phyloP scores from a whole-genome alignment of 2,797 vertebrate genomes.

The Liparis tanakae region DNA sequence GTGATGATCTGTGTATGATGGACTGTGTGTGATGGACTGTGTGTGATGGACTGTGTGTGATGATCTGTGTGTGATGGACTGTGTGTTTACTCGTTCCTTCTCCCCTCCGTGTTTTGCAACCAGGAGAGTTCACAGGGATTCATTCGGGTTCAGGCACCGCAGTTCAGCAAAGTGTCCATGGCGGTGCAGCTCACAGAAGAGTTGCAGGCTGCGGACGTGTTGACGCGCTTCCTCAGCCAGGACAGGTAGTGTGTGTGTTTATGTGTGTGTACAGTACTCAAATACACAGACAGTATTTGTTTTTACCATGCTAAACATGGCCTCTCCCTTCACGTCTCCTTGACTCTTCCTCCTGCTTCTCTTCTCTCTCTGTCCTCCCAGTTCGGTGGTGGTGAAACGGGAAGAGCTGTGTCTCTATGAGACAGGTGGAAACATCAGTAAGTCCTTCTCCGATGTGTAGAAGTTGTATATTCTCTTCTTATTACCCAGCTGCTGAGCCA shows the following conservation, averaged over 20 bases:
- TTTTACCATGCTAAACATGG: neutral
- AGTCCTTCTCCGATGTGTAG: slow-evolving; percentile 52
- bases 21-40: too few species aligned
- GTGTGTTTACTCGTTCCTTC: neutral
- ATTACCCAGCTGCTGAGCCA: neutral
- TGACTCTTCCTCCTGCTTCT: neutral
- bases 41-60: neutral
- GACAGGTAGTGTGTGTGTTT: slow-evolving; percentile 83
- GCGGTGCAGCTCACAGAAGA: slow-evolving; percentile 96
- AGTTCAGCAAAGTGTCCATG: slow-evolving; percentile 98
- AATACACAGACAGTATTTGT: neutral
- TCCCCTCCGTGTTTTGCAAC: slow-evolving; percentile 1
- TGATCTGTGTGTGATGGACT: neutral
- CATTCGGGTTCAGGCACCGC: slow-evolving; percentile 95
- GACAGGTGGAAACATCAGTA: slow-evolving; percentile 95
- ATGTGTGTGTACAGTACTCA: too few species aligned
- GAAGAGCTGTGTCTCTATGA: slow-evolving; percentile 92
- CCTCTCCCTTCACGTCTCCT: neutral
- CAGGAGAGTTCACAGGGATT: slow-evolving; percentile 89
- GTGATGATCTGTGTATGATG: too few species aligned
- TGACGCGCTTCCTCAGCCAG: slow-evolving; percentile 94
- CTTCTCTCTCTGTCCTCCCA: slow-evolving; percentile 32
- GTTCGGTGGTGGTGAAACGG: slow-evolving; percentile 77
- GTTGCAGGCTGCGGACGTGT: slow-evolving; percentile 90
- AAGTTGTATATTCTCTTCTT: neutral